Base-by-base conservation (phyloP, 2,888 invertebrate genomes). In the Orthosia incerta region DNA sequence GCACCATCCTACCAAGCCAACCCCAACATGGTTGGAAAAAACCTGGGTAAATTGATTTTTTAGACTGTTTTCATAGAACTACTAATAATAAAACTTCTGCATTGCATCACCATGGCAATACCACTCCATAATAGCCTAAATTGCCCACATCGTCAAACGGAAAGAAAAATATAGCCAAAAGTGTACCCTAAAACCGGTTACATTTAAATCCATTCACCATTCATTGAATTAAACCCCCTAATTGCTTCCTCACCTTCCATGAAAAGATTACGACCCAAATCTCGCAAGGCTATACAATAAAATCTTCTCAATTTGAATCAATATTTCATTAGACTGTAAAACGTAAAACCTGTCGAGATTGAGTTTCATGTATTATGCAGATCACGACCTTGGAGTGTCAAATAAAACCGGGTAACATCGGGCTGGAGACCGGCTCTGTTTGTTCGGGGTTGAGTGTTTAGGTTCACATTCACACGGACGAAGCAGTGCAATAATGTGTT, bases 381-480 rank as follows among this genome's bases (percentile, higher is more conserved):
- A 85, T 86, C 74, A 70, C 69, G 56, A 23, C 65, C 72, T 74
- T 66, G 60, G 71, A 63, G 74, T 75, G 72, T 53, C 77, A 78
- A 80, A 85, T 83, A 71, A 71, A 83, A 78, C 56, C 39, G 63
- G 51, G 63, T 50, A 51, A 39, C n/a, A 51, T 61, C 67, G 53
- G 55, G 50, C 46, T 53, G 53, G 31, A 68, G 62, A 64, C 59
- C 68, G 68, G 61, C 59, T 50, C 51, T 86, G 85, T 86, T 87
- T 86, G 78, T 77, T 86, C 74, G 75, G 88, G 87, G 76, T 63
- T 26, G 74, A 84, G 86, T 87, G 75, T 81, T 87, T 85, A 87
- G 84, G 78, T 39, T 39, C 72, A 56, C 57, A 64, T 69, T 50
- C 56, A 59, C 62, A 56, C 4, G 50, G 46, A 9, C n/a, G 26